Conservation (phyloP, 2,888 invertebrate species). For the Leptothorax acervorum region DNA sequence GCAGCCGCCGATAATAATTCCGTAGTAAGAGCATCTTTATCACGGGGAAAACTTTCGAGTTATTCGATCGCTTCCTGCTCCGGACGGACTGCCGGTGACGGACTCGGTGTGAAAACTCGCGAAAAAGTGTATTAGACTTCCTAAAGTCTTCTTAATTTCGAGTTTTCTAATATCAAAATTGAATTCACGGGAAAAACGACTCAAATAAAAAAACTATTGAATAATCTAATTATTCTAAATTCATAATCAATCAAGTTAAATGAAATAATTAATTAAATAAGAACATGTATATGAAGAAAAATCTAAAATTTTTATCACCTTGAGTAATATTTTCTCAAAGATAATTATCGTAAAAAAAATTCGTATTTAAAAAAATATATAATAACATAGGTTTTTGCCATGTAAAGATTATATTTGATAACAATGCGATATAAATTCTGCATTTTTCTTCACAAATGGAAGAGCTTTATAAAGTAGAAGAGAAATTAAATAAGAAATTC, state of each 20-base stretch:
- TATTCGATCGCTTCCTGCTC: not conserved
- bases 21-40: slow-evolving; percentile 32
- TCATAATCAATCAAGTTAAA: not conserved
- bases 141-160: not conserved
- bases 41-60: slow-evolving; percentile 25
- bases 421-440: not conserved
- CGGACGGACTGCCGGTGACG: not conserved
- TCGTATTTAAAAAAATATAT: not conserved
- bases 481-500: slow-evolving; percentile 16
- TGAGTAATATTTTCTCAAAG: not conserved
- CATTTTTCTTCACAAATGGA: not conserved
- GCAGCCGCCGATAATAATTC: slow-evolving; percentile 35
- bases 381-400: not conserved
- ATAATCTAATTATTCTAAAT: not conserved
- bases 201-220: not conserved
- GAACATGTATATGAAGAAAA: not conserved
- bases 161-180: slow-evolving; percentile 7
- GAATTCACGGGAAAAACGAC: not conserved
- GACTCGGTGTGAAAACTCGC: not conserved
- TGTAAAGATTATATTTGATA: not conserved
- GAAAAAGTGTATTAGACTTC: slow-evolving; percentile 12
- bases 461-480: not conserved
- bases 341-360: not conserved
- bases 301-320: not conserved
- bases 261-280: not conserved